Base-by-base conservation (phyloP, 2,888 invertebrate genomes). In the Catocala nupta region DNA sequence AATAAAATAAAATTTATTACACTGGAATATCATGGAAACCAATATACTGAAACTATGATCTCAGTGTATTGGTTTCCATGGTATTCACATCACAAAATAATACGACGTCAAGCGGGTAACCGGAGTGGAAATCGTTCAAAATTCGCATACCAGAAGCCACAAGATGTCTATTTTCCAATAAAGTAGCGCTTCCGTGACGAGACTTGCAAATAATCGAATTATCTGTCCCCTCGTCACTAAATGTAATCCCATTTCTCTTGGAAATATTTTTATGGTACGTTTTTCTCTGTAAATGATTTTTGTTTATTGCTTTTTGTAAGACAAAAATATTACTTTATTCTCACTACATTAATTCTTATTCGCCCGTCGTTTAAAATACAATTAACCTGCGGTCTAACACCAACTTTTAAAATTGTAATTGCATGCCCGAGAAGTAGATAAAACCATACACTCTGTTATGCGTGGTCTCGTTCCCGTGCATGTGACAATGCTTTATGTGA, bases 141-240 rank as follows among this genome's bases (percentile, higher is more conserved):
- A 47, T 55, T 54, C 39, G 8, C 42, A 49, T 48, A 55, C 39
- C 45, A 12, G 8, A 5, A n/a, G 7, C 42, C 49, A 5, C 39
- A 59, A 63, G 42, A 64, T 43, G 68, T 65, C 59, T 42, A 74
- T 70, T 70, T 65, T 73, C 65, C 62, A 48, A 66, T 55, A 59
- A 58, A 74, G 39, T 53, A 48, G 16, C 7, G 6, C 36, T 62
- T 25, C 25, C 33, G 47, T 55, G 65, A 66, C 43, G 49, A 53
- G 59, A 56, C 42, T 53, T 66, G 58, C 57, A 64, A 68, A 68
- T 70, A 74, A 70, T 62, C 50, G 60, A 66, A 70, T 74, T 65
- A 74, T 66, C 47, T 52, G 36, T 11, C 13, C 47, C 58, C 52
- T 60, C 62, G 55, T 56, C 55, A 59, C 53, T 62, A 52, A 70